phyloP scores from a whole-genome alignment of 1,140 invertebrate species.

The Tetramorium simillimum region DNA sequence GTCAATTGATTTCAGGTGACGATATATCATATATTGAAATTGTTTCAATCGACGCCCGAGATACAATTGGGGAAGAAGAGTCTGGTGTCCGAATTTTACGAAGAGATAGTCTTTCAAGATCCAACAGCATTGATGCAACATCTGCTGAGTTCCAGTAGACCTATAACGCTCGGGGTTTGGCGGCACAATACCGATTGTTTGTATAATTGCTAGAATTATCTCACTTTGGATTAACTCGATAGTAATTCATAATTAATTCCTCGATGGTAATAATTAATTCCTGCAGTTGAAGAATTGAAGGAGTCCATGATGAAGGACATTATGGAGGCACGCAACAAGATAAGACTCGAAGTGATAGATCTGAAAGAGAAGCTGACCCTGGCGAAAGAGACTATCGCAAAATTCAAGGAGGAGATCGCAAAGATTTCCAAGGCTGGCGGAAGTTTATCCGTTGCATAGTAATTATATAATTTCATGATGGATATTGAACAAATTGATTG shows the following conservation, averaged over 20 bases:
- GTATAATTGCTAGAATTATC: constrained; percentile 75
- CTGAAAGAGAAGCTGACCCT: constrained; percentile 95
- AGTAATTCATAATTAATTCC: constrained; percentile 67
- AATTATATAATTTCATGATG: neutral
- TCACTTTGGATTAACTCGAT: neutral
- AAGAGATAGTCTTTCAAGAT: constrained; percentile 99
- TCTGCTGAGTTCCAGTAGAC: constrained; percentile 91
- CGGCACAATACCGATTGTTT: constrained; percentile 97
- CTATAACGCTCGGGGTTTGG: constrained; percentile 90
- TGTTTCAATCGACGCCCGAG: constrained; percentile 93
- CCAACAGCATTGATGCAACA: constrained; percentile 97
- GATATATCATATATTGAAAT: constrained; percentile 97
- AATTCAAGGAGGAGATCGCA: constrained; percentile 94
- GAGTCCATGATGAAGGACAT: constrained; percentile 92
- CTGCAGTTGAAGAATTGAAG: constrained; percentile 97
- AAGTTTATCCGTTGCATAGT: constrained; percentile 72
- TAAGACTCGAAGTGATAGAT: constrained; percentile 93
- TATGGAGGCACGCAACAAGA: constrained; percentile 92
- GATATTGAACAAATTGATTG: neutral
- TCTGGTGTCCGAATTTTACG: constrained; percentile 97
- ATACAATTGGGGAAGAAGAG: constrained; percentile 92
- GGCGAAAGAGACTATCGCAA: constrained; percentile 95
- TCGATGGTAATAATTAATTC: constrained; percentile 76
- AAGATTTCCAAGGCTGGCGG: constrained; percentile 86
- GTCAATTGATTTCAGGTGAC: constrained; percentile 91